Conservation (phyloP, 1,140 invertebrate species). For the Penaeus chinensis region DNA sequence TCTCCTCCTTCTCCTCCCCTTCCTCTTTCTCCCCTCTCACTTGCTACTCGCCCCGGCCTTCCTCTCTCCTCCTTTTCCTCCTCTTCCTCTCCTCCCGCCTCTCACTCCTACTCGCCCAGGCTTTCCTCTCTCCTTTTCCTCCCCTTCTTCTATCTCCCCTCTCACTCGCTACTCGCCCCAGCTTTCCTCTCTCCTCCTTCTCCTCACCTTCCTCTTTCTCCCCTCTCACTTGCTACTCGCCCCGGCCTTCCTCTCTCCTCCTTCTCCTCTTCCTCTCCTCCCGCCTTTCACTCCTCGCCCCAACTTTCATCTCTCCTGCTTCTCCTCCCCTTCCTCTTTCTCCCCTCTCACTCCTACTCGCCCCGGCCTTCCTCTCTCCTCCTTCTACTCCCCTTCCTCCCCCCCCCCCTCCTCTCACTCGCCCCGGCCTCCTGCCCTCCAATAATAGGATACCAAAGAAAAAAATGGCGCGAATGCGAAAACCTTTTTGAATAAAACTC, state of each 20-base stretch:
- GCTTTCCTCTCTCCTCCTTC: background rate
- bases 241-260: background rate
- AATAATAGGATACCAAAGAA: too few relatives aligned
- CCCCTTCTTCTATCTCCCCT: background rate
- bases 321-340: too few relatives aligned
- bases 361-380: too few relatives aligned
- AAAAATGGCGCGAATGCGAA: too few relatives aligned
- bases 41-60: background rate
- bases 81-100: background rate
- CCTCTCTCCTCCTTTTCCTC: background rate
- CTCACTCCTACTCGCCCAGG: background rate
- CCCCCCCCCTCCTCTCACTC: too few relatives aligned
- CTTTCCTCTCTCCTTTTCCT: background rate
- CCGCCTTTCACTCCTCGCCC: background rate
- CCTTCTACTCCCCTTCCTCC: too few relatives aligned
- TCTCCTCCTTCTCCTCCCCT: too few relatives aligned
- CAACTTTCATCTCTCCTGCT: background rate
- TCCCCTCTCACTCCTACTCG: too few relatives aligned
- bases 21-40: background rate
- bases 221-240: too few relatives aligned
- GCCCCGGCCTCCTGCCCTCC: too few relatives aligned
- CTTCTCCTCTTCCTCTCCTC: background rate
- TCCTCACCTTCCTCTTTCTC: background rate
- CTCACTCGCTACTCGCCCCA: background rate
- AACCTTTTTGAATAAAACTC: too few relatives aligned